Percentiles rank a stretch among this genome's conserved stretches.
These are phyloP conservation scores for Unio delphinus DNA, from an alignment of 2,888 invertebrate species.

Conservation along the genomic window DNA sequence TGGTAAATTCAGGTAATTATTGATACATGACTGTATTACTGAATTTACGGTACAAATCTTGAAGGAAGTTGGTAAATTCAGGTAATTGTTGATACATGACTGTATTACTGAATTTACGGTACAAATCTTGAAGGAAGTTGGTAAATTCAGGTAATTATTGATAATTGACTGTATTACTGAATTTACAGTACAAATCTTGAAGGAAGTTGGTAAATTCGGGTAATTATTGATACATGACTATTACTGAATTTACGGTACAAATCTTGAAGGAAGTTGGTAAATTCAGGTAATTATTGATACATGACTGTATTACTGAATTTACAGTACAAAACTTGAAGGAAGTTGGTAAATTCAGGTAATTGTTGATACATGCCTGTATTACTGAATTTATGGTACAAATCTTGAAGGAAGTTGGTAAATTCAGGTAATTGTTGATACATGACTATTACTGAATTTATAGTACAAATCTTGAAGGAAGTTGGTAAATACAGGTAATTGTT, in stretches of 20 bases:
- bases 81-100: slow-evolving; percentile 74
- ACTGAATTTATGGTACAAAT: not conserved
- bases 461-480: not conserved
- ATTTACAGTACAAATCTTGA: not conserved
- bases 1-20: slow-evolving; percentile 78
- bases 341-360: slow-evolving; percentile 78
- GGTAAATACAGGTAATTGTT: slow-evolving; percentile 78
- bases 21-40: not conserved
- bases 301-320: no score
- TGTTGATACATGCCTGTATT: not conserved
- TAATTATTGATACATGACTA: slow-evolving; percentile 68
- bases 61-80: slow-evolving; percentile 73
- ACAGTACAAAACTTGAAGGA: not conserved
- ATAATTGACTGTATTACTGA: not conserved
- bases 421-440: slow-evolving; percentile 78
- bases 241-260: not conserved
- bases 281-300: slow-evolving; percentile 78
- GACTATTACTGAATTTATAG: no score
- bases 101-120: no score
- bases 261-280: not conserved
- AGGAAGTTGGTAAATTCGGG: slow-evolving; percentile 76
- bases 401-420: not conserved
- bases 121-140: no score
- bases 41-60: not conserved
- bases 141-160: slow-evolving; percentile 81